Percentiles rank a stretch among this genome's conserved stretches.
phyloP scores from a whole-genome alignment of 2,113 vertebrate species.

The Psittacus erithacus region DNA sequence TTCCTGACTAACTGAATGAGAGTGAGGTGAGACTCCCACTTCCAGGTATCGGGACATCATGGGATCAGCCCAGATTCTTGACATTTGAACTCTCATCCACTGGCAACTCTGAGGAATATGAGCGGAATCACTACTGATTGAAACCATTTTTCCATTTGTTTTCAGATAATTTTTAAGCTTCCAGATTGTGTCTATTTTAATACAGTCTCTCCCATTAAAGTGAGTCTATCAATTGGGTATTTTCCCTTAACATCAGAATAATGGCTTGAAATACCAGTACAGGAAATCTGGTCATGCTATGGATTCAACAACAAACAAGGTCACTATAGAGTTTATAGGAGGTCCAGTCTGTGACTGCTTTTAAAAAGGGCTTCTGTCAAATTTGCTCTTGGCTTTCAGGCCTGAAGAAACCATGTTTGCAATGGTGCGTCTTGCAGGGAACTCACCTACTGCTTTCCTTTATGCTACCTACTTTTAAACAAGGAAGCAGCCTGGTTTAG shows the following conservation, averaged over 20 bases:
- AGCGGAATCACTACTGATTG: not conserved
- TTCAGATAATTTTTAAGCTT: not conserved
- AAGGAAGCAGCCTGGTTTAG: not conserved
- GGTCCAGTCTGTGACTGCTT: not conserved
- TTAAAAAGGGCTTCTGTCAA: not conserved
- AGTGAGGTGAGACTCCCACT: not conserved
- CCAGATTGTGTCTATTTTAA: not conserved
- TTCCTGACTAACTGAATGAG: not conserved
- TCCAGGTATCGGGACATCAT: not conserved
- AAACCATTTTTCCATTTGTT: not conserved
- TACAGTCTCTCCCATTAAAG: not conserved
- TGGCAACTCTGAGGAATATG: not conserved
- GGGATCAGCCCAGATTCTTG: not conserved
- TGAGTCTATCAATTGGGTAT: not conserved
- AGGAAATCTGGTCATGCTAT: not conserved
- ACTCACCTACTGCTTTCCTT: not conserved
- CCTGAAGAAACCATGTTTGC: not conserved
- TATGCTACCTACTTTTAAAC: not conserved
- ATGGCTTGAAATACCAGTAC: not conserved
- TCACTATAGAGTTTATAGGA: not conserved
- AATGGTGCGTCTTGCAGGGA: not conserved
- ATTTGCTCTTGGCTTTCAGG: not conserved
- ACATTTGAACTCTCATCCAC: not conserved
- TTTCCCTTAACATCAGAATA: not conserved
- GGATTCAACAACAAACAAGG: not conserved